A percentile compares a stretch with the other conserved stretches of the same genome.
Conservation (phyloP, 2,113 vertebrate species). For the Zootoca vivipara region DNA sequence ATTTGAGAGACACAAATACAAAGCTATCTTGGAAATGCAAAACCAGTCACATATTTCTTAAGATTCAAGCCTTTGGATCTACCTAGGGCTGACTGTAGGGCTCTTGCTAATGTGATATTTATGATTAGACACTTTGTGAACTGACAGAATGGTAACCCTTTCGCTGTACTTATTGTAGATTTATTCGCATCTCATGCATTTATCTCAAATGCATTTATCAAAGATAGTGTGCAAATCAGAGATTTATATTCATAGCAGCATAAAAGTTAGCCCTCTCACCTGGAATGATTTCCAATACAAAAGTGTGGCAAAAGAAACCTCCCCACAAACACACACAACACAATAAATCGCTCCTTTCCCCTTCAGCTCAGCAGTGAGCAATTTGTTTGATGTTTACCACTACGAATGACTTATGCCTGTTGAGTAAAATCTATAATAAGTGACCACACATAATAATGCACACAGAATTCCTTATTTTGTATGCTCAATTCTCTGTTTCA, state of each 20-base stretch:
- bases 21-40: not conserved
- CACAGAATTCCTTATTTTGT: not conserved
- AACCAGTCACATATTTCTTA: not conserved
- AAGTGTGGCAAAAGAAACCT: not conserved
- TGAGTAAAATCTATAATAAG: slow-evolving; percentile 16
- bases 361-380: not conserved
- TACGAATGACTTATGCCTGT: not conserved
- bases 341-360: not conserved
- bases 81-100: not conserved
- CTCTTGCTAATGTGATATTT: not conserved
- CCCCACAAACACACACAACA: not conserved
- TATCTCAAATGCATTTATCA: not conserved
- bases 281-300: not conserved
- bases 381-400: not conserved
- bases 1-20: not conserved
- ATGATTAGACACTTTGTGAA: not conserved
- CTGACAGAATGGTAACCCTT: not conserved
- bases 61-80: not conserved
- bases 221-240: not conserved
- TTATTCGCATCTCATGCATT: not conserved
- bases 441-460: not conserved
- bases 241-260: not conserved
- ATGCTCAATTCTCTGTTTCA: slow-evolving; percentile 38
- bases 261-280: not conserved
- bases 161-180: not conserved